Evolutionary conservation across 2,888 invertebrate genomes (phyloP).

Genomic region (Clitarchus hookeri): DNA sequence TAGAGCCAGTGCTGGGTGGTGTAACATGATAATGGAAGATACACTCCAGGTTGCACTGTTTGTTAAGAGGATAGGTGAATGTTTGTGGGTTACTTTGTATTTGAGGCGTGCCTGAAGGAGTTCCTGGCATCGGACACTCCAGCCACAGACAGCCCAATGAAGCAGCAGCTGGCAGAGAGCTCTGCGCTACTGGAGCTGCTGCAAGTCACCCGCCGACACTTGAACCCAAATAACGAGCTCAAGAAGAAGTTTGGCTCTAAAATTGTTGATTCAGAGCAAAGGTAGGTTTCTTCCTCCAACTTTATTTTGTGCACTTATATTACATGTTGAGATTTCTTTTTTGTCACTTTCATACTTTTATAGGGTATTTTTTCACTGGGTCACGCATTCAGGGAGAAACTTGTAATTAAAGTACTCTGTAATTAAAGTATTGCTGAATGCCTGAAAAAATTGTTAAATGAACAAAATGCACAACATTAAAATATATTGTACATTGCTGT

Average conservation of each 20-base stretch:
- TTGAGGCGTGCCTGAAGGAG: not conserved
- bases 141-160: not conserved
- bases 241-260: constrained; percentile 80
- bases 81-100: not conserved
- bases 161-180: not conserved
- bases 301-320: too few relatives aligned
- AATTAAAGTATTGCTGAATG: too few relatives aligned
- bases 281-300: constrained; percentile 47
- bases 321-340: not conserved
- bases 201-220: constrained; percentile 68
- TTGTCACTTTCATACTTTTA: not conserved
- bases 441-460: too few relatives aligned
- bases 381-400: too few relatives aligned
- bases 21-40: too few relatives aligned
- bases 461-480: too few relatives aligned
- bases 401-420: too few relatives aligned
- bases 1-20: too few relatives aligned
- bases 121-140: not conserved
- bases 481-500: too few relatives aligned
- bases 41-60: too few relatives aligned
- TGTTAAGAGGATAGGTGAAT: too few relatives aligned
- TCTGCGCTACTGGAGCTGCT: constrained; percentile 53
- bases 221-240: constrained; percentile 81
- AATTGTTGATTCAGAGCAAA: constrained; percentile 70
- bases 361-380: not conserved